Conservation (phyloP, 2,113 vertebrate species). For the Syrrhaptes paradoxus region DNA sequence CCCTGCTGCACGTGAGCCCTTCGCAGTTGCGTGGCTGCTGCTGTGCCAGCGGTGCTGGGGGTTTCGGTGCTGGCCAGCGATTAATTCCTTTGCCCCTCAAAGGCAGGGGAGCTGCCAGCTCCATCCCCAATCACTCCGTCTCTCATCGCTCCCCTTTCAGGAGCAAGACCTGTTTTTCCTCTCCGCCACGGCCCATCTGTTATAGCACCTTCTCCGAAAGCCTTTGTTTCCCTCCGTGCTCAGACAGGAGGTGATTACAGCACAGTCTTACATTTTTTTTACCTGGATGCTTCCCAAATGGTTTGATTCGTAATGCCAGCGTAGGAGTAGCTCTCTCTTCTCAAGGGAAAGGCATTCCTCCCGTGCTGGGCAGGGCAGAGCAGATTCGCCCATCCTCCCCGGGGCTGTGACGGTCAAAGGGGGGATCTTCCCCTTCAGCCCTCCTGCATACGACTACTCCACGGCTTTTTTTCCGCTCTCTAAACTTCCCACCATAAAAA, state of each 20-base stretch:
- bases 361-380: not conserved
- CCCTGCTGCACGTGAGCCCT: not conserved
- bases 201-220: not conserved
- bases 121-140: not conserved
- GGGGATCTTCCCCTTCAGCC: not conserved
- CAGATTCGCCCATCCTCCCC: not conserved
- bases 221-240: not conserved
- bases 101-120: not conserved
- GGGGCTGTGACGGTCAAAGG: not conserved
- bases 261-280: not conserved
- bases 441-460: not conserved
- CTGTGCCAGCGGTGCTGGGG: fast-evolving
- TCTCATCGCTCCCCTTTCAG: not conserved
- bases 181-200: not conserved
- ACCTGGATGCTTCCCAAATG: not conserved
- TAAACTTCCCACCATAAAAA: not conserved
- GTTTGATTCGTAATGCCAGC: not conserved
- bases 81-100: not conserved
- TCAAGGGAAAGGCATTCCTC: not conserved
- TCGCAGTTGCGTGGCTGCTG: fast-evolving
- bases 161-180: not conserved
- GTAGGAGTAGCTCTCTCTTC: not conserved
- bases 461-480: not conserved
- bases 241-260: not conserved
- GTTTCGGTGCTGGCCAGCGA: fast-evolving